A percentile compares a stretch with the other conserved stretches of the same genome.
Conservation (phyloP, 2,113 vertebrate genomes). For the Mirza zaza region DNA sequence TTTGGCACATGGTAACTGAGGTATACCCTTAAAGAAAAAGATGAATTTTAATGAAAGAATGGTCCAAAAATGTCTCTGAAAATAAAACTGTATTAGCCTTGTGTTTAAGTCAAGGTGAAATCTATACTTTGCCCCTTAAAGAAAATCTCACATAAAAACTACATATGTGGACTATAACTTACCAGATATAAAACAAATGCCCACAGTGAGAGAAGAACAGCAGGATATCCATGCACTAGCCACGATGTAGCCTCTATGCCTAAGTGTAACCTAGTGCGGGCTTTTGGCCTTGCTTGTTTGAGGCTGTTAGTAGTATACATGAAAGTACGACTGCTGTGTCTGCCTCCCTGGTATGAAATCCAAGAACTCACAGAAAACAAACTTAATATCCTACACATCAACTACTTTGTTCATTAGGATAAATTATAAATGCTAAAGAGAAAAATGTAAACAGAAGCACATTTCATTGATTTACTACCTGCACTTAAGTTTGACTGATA, state of each 20-base stretch:
- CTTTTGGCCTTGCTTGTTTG: not conserved
- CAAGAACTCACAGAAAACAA: not conserved
- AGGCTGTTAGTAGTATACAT: not conserved
- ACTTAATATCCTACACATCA: not conserved
- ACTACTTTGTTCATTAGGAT: not conserved
- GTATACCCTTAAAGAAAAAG: conserved; percentile 87
- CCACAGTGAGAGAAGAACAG: not conserved
- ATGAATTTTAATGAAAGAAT: conserved; percentile 7
- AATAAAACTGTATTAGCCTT: not conserved
- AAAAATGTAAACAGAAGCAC: not conserved
- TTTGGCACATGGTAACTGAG: conserved; percentile 98
- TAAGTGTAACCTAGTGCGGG: not conserved
- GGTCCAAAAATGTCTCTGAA: not conserved
- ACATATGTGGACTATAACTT: not conserved
- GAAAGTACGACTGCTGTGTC: not conserved
- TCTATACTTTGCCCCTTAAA: not conserved
- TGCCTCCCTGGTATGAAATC: not conserved
- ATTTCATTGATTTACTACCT: not conserved
- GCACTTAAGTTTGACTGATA: not conserved
- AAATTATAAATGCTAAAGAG: not conserved
- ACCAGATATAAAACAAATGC: not conserved
- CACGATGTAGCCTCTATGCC: not conserved
- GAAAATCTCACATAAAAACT: conserved; percentile 1
- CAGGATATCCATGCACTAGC: rapidly evolving
- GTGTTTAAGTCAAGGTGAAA: conserved; percentile 2